Conservation (phyloP, 35 echinoderm and acorn worm genomes). For the Lytechinus pictus region DNA sequence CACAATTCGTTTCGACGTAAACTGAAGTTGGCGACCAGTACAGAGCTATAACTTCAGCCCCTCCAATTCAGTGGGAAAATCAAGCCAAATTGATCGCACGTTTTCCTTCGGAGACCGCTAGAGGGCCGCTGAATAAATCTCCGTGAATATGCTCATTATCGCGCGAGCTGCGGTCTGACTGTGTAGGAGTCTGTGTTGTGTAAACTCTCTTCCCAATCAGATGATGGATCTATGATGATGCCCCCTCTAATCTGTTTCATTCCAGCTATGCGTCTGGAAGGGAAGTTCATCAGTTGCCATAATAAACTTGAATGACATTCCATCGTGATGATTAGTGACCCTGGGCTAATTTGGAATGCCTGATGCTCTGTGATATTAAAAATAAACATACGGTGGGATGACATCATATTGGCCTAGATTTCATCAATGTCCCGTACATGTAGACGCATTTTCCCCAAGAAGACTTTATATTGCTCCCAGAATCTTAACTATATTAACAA, state of each 20-base stretch:
- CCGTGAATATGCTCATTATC: too few relatives aligned
- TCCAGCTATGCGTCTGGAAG: neutral
- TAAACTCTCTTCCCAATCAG: neutral
- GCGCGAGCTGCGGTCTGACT: too few relatives aligned
- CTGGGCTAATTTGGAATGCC: neutral
- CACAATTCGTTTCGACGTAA: too few relatives aligned
- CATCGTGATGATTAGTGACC: neutral
- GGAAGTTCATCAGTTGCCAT: neutral
- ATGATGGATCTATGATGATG: neutral
- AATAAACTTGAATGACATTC: slow-evolving; percentile 17
- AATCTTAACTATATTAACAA: neutral
- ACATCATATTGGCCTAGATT: neutral
- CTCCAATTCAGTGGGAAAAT: too few relatives aligned
- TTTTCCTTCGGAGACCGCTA: too few relatives aligned
- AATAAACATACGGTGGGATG: neutral
- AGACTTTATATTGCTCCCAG: neutral
- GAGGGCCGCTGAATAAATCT: too few relatives aligned
- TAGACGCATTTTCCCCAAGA: neutral
- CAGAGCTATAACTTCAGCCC: too few relatives aligned
- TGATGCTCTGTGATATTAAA: neutral
- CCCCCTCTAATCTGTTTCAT: neutral
- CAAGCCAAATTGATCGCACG: too few relatives aligned
- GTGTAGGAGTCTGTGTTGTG: too few relatives aligned
- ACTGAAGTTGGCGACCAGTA: too few relatives aligned
- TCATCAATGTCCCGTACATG: neutral